phyloP scores from a whole-genome alignment of 2,888 invertebrate species.

The Blomia tropicalis region DNA sequence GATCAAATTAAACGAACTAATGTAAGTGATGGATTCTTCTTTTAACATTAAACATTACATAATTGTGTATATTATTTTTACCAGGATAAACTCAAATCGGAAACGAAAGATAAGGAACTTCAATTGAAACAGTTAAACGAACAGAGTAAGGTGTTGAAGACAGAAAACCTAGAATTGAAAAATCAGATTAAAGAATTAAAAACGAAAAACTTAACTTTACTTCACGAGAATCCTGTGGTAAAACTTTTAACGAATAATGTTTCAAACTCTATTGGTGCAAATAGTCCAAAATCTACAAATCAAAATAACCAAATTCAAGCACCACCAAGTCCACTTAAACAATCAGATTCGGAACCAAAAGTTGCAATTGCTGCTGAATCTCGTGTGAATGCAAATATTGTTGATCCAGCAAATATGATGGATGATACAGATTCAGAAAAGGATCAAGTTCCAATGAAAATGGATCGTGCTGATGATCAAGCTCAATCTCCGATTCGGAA shows the following conservation, averaged over 20 bases:
- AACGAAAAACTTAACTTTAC: background rate
- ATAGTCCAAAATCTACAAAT: background rate
- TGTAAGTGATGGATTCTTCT: background rate
- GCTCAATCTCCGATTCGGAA: too few relatives aligned
- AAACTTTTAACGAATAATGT: background rate
- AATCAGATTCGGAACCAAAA: background rate
- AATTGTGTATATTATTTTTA: too few relatives aligned
- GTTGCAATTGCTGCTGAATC: background rate
- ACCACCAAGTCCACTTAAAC: background rate
- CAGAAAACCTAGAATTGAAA: background rate
- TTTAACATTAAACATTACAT: background rate
- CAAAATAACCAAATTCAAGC: background rate
- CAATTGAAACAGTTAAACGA: background rate
- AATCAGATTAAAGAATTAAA: constrained; percentile 1
- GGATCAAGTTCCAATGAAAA: too few relatives aligned
- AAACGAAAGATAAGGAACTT: background rate
- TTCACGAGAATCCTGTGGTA: background rate
- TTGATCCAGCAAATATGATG: background rate
- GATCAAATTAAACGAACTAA: constrained; percentile 6
- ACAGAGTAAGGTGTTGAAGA: background rate
- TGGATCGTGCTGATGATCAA: too few relatives aligned
- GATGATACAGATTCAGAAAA: background rate
- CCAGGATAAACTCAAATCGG: constrained; percentile 17
- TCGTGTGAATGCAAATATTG: background rate
- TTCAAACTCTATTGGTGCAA: background rate